Evolutionary conservation across 2,797 vertebrate genomes (phyloP).

Genomic region (Adelosebastes latens): DNA sequence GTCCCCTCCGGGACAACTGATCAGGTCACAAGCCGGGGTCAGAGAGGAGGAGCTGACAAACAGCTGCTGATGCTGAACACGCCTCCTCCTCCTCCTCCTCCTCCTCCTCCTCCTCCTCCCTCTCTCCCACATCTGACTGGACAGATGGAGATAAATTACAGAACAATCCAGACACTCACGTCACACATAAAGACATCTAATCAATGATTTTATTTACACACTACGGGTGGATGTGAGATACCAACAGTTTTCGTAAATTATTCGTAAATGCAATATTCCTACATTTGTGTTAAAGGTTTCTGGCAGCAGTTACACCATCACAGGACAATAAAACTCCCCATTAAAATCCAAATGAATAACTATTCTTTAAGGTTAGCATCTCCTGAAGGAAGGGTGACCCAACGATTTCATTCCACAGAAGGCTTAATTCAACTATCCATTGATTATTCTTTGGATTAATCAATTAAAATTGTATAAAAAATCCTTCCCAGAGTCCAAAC

Average conservation of each 20-base stretch:
- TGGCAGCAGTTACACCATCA: neutral
- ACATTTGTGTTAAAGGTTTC: neutral
- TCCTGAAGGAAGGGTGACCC: neutral
- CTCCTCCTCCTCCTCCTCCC: neutral
- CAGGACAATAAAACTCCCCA: neutral
- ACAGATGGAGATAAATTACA: neutral
- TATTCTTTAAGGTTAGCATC: neutral
- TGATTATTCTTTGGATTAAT: neutral
- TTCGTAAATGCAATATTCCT: neutral
- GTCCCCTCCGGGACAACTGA: neutral
- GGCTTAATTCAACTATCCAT: no score
- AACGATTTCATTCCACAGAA: no score
- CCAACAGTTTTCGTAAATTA: no score
- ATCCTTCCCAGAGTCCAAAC: neutral
- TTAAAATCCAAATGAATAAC: neutral
- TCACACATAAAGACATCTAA: neutral
- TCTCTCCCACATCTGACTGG: neutral
- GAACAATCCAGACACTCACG: neutral
- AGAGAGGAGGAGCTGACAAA: neutral
- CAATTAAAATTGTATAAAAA: neutral
- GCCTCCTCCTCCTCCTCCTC: neutral
- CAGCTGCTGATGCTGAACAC: constrained; percentile 6
- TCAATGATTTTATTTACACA: neutral
- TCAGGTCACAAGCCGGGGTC: constrained; percentile 13
- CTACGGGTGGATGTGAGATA: no score